Conservation (phyloP, 2,113 vertebrate species). For the Sapayoa aenigma region DNA sequence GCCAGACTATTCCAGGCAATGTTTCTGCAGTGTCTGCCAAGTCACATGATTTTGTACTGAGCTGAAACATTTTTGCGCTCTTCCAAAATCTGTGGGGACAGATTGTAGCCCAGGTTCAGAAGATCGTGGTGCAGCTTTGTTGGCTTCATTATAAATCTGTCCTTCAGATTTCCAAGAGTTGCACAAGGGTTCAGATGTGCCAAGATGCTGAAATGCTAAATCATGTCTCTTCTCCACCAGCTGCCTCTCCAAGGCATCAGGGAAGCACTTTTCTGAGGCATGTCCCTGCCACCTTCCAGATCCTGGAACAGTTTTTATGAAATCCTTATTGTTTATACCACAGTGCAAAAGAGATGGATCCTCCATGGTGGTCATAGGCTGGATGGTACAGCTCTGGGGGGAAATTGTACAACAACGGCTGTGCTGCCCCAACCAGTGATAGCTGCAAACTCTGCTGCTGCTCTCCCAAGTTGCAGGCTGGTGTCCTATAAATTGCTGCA, state of each 20-base stretch:
- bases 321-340: not conserved
- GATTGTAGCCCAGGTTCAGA: not conserved
- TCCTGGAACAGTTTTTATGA: not conserved
- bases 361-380: fast-evolving
- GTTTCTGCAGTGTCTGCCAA: not conserved
- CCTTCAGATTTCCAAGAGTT: not conserved
- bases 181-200: not conserved
- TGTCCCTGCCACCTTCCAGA: not conserved
- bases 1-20: not conserved
- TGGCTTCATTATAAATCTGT: not conserved
- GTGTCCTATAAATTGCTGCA: not conserved
- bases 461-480: not conserved
- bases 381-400: not conserved
- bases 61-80: not conserved
- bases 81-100: not conserved
- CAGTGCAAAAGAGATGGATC: not conserved
- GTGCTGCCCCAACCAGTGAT: not conserved
- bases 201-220: not conserved
- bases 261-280: not conserved
- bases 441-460: not conserved
- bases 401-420: not conserved
- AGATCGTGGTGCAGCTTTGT: not conserved
- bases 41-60: not conserved
- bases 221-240: not conserved
- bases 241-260: not conserved